Conservation (phyloP, 2,888 invertebrate species). For the Macrostomum cliftonense region DNA sequence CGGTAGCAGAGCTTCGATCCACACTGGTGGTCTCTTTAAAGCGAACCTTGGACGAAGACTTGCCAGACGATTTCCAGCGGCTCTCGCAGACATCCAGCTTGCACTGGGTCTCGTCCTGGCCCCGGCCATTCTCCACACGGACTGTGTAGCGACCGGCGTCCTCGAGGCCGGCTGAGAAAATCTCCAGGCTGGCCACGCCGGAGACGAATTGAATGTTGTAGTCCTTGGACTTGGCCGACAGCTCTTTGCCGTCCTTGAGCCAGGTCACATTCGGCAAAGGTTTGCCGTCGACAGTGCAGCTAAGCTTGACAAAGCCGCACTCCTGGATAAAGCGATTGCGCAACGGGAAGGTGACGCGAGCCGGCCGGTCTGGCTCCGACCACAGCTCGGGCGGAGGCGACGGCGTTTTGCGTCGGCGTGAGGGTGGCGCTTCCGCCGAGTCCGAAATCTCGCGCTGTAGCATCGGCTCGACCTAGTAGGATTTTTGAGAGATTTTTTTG, state of each 20-base stretch:
- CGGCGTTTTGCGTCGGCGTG: background rate
- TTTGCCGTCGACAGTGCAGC: slow-evolving; percentile 83
- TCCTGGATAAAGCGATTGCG: slow-evolving; percentile 93
- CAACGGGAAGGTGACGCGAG: slow-evolving; percentile 89
- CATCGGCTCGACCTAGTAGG: no score
- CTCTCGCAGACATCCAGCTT: slow-evolving; percentile 40
- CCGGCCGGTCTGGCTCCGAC: slow-evolving; percentile 41
- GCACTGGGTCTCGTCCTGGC: slow-evolving; percentile 80
- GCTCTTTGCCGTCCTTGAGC: slow-evolving; percentile 65
- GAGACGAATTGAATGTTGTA: slow-evolving; percentile 74
- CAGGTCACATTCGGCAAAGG: slow-evolving; percentile 65
- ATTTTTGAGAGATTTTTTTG: no score
- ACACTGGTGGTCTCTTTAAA: slow-evolving; percentile 19
- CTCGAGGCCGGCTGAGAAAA: slow-evolving; percentile 71
- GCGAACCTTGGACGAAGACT: slow-evolving; percentile 21
- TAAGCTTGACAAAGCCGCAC: slow-evolving; percentile 74
- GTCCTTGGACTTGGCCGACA: slow-evolving; percentile 57
- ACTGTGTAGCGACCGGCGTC: slow-evolving; percentile 93
- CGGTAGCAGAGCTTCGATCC: slow-evolving; percentile 19
- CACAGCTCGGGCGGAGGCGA: slow-evolving; percentile 4
- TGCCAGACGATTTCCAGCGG: slow-evolving; percentile 19
- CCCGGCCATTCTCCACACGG: slow-evolving; percentile 74
- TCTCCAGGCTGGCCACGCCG: slow-evolving; percentile 90
- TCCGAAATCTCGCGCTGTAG: no score
- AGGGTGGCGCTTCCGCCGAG: background rate